Evolutionary conservation across 2,797 vertebrate genomes (phyloP), one percentile per base, ranked within the genome.

Genomic region (Thripadectes ignobilis): DNA sequence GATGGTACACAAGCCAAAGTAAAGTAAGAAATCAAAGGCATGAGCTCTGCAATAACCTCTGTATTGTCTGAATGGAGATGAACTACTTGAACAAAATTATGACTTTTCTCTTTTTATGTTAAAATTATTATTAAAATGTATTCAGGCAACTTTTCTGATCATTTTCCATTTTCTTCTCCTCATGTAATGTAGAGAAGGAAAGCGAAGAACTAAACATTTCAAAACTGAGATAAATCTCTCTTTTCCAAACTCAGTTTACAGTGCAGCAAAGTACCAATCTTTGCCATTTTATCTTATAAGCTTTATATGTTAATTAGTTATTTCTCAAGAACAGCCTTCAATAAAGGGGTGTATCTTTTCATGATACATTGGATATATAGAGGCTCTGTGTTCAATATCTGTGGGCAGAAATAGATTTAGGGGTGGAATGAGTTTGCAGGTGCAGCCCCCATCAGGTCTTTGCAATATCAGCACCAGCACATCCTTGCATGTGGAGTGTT

Each of bases 11-110:
- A 98, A 97, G 91, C 96, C 91, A 94, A 97, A 97, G 93, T 88
- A 97, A 97, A 98, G 95, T 75, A 97, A 96, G 94, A 98, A 98
- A 98, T 98, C 96, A 98, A 98, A 98, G 91, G 63, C 69, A 89
- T 69, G 89, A 92, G 96, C 89, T 95, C 84, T 83, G 80, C 92
- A 96, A 93, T 97, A 98, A 97, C 96, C 94, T 94, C 91, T 77
- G 63, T 77, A 92, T 94, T 97, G 68, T 96, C 85, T 94, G 85
- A 97, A 93, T 61, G 41, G 74, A 83, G 73, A 80, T n/a, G 63
- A 96, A 96, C 95, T 83, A 91, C 77, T 89, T 57, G 94, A 96
- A 74, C 34, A 95, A 72, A 93, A 94, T 94, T 91, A 90, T 46
- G 52, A 78, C 41, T 89, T 92, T 72, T 66, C 48, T 72, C 52